Conservation (phyloP, 2,888 invertebrate genomes). For the Sminthurides aquaticus region DNA sequence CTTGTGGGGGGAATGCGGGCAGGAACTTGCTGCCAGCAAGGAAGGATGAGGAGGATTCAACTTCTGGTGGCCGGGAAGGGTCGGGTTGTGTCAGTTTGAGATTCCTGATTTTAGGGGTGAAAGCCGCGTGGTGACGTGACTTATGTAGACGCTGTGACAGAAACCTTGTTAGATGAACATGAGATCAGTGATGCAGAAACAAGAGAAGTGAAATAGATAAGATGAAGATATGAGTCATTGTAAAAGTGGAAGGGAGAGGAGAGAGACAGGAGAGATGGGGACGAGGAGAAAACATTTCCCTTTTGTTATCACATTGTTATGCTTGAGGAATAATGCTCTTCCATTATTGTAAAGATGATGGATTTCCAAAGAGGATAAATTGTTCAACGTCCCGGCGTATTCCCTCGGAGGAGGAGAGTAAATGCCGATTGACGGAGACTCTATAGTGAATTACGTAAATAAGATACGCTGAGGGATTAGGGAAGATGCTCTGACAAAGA, state of each 20-base stretch:
- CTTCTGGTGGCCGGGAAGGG: no score
- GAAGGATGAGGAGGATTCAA: no score
- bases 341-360: not conserved
- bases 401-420: not conserved
- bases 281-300: not conserved
- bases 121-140: no score
- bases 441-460: not conserved
- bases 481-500: not conserved
- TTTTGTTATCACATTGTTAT: not conserved
- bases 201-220: not conserved
- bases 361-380: not conserved
- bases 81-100: no score
- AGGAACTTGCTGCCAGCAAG: no score
- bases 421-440: not conserved
- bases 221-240: not conserved
- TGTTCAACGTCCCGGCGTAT: not conserved
- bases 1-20: not conserved
- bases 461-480: not conserved
- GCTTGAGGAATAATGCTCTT: not conserved
- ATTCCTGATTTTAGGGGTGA: no score
- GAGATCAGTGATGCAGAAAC: not conserved
- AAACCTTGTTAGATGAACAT: not conserved
- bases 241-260: not conserved
- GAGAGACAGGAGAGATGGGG: not conserved
- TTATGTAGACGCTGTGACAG: not conserved